Evolutionary conservation across 2,888 invertebrate species (phyloP), one percentile per base, ranked within the genome.

Genomic region (Pseudococcus longispinus): DNA sequence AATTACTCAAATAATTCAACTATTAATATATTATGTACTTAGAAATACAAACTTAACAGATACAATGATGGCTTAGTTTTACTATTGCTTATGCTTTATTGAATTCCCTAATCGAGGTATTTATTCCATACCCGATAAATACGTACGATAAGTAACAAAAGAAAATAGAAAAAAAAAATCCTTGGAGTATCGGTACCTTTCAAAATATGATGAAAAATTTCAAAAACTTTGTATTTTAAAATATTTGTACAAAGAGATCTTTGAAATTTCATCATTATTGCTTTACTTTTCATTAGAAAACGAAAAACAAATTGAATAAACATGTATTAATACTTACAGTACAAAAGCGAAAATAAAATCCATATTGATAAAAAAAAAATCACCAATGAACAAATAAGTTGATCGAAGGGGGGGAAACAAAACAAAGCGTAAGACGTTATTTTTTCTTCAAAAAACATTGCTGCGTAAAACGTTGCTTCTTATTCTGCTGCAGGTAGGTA

Each of bases 11-110:
- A 70, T 85, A 70, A 85, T 85, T 85, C 60, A 70, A 85, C 85
- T 85, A 85, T 85, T 85, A 65, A 85, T 70, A 85, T 85, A 85
- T 65, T 60, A 60, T 32, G 65, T 23, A 13, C 85, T 85, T 85
- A 85, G 20, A 85, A 70, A 44, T 37, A 42, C 18, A 65, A 60
- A 85, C 85, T 85, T 85, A 65, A 85, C 60, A 85, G 32, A 85
- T 85, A 85, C 85, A 74, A 85, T 85, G 85, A 85, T 85, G 85
- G 70, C 85, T 85, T 85, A 85, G 18, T 70, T 85, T 85, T 85
- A 85, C 85, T 85, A 85, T 70, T 85, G 85, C 85, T 85, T 70
- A 85, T 85, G 60, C 42, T 65, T 85, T 74, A 85, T 80, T 80
- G 77, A 65, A 85, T 85, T 85, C 65, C 85, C 85, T 37, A 85